Evolutionary conservation across 2,113 vertebrate genomes (phyloP), one percentile per base, ranked within the genome.

Genomic region (Propithecus coquereli): DNA sequence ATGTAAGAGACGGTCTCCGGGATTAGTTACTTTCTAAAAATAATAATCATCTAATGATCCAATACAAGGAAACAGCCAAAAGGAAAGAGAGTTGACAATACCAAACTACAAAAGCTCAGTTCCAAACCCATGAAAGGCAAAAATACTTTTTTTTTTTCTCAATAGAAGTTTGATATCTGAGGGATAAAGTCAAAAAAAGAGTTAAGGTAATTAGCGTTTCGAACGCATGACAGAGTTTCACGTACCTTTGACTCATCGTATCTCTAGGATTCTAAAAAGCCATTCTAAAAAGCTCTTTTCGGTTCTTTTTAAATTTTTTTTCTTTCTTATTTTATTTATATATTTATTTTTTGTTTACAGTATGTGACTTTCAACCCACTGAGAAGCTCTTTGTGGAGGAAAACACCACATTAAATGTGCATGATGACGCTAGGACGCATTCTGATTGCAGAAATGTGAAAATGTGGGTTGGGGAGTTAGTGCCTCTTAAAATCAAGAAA

Each of bases 401-500:
- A 87, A 57, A 47, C 7, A 25, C n/a, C 30, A 23, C 12, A 45
- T 84, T 25, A 77, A 74, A 77, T 57, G 13, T 88, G 7, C 16
- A 12, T 16, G 30, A 40, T 59, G 45, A 85, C 22, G 68, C 71
- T 84, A 84, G 32, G 30, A 73, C 27, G 52, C 22, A 87, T 23
- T 81, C 2, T 70, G 23, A 34, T 59, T 85, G 45, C 63, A 95
- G 47, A 87, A 83, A 87, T 57, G 65, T 74, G 83, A 89, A 66
- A 93, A 77, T 43, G 22, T 54, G 2, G 47, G 54, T 40, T 77
- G 57, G 32, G 8, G 4, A 0, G 25, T 54, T 11, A 66, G 22
- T 89, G 13, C 83, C 92, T 83, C 32, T 93, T 79, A 85, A 88
- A 91, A 87, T 89, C 12, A 86, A 93, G 32, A 32, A 89, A 94